phyloP scores from a whole-genome alignment of 92 coral and sea anemone species.

The Zoanthus sansibaricus region DNA sequence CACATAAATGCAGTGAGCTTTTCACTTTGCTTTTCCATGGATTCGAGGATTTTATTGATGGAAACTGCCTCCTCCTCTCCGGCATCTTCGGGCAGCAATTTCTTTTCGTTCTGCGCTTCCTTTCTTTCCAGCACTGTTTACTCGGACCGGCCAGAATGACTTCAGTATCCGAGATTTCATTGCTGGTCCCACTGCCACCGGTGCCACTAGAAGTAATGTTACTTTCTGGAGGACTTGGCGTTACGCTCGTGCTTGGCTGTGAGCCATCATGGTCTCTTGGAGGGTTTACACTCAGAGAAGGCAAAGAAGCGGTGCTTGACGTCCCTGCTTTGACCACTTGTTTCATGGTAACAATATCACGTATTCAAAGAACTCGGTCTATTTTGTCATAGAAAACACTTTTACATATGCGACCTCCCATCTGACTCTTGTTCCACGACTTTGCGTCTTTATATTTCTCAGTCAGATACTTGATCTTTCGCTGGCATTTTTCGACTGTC shows the following conservation, averaged over 20 bases:
- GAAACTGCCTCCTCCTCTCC: constrained; percentile 34
- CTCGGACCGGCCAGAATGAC: constrained; percentile 2
- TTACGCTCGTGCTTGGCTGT: constrained; percentile 11
- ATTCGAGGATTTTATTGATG: constrained; percentile 56
- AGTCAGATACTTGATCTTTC: constrained; percentile 54
- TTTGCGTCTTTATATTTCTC: constrained; percentile 64
- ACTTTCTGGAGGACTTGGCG: background rate
- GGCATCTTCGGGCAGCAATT: constrained; percentile 8
- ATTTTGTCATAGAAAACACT: constrained; percentile 9
- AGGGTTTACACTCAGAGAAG: constrained; percentile 4
- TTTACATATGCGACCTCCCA: constrained; percentile 49
- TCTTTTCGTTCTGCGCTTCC: constrained; percentile 9
- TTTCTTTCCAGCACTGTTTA: background rate
- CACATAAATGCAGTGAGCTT: constrained; percentile 53
- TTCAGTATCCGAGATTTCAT: background rate
- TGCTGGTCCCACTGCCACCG: constrained; percentile 3
- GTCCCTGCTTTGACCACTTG: constrained; percentile 51
- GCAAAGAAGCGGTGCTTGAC: background rate
- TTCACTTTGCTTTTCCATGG: constrained; percentile 60
- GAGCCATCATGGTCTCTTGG: background rate
- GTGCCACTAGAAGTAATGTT: background rate
- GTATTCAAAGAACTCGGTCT: constrained; percentile 53
- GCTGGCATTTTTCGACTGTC: constrained; percentile 44
- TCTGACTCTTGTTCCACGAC: constrained; percentile 50
- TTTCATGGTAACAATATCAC: constrained; percentile 49